Evolutionary conservation across 1,140 invertebrate species (phyloP).

Genomic region (Caerostris extrusa): DNA sequence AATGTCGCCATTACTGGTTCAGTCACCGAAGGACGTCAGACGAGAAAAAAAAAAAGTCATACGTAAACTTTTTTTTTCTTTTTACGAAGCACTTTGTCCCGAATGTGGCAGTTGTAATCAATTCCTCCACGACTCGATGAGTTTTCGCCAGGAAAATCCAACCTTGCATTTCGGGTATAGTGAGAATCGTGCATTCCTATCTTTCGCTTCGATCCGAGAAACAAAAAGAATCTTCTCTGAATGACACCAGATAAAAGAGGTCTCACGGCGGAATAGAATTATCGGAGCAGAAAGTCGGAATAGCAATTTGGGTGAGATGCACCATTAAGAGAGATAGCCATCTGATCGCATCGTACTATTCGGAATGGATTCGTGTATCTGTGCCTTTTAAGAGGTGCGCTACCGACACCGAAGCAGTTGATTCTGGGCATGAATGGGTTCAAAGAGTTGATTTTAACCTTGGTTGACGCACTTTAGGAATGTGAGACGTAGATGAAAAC

Average conservation of each 20-base stretch:
- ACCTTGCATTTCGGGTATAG: background rate
- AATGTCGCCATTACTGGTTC: background rate
- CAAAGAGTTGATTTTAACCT: constrained; percentile 42
- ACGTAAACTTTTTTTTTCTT: background rate
- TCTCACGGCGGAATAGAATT: constrained; percentile 51
- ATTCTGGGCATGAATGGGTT: background rate
- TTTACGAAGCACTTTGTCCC: constrained; percentile 36
- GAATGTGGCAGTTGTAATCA: constrained; percentile 23
- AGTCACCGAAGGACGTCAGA: constrained; percentile 21
- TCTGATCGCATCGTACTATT: constrained; percentile 12
- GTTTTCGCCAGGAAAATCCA: background rate
- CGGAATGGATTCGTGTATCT: background rate
- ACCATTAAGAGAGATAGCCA: constrained; percentile 15
- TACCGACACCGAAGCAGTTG: background rate
- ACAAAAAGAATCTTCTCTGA: constrained; percentile 49
- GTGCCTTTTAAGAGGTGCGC: background rate
- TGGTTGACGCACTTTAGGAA: background rate
- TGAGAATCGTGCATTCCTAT: background rate
- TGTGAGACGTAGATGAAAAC: background rate
- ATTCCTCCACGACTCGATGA: constrained; percentile 39
- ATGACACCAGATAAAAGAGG: constrained; percentile 32
- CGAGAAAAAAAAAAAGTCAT: constrained; percentile 26
- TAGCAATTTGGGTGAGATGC: constrained; percentile 1
- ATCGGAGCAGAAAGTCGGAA: constrained; percentile 55
- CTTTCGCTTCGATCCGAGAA: background rate